phyloP scores from a whole-genome alignment of 1,140 invertebrate genomes.

The Drosophila nigromelanica region DNA sequence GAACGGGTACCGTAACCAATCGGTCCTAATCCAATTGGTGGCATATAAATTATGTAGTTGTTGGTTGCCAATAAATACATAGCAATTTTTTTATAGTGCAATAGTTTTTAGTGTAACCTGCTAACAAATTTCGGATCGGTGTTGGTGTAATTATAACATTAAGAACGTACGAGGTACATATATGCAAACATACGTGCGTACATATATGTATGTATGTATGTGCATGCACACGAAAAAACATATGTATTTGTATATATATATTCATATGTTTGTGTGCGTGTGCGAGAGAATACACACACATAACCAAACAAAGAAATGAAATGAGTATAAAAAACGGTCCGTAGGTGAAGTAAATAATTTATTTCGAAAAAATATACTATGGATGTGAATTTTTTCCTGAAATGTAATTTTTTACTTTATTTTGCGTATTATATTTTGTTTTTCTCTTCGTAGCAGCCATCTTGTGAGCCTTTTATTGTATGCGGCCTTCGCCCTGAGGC shows the following conservation, averaged over 20 bases:
- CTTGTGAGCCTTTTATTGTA: conserved; percentile 24
- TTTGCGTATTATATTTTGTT: conserved; percentile 58
- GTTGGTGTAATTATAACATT: conserved; percentile 45
- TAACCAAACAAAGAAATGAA: conserved; percentile 44
- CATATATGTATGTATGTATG: too few species aligned
- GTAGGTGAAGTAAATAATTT: conserved; percentile 76
- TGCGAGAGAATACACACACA: conserved; percentile 22
- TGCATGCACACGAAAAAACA: conserved; percentile 6
- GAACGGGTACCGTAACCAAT: conserved; percentile 44
- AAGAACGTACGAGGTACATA: conserved; percentile 10
- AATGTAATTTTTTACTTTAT: conserved; percentile 77
- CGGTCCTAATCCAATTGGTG: conserved; percentile 68
- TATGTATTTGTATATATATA: conserved; percentile 8
- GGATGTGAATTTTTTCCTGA: conserved; percentile 44
- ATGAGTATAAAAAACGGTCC: conserved; percentile 17
- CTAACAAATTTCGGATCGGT: conserved; percentile 53
- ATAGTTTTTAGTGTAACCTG: conserved; percentile 60
- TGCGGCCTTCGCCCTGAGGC: conserved; percentile 44
- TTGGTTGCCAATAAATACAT: conserved; percentile 56
- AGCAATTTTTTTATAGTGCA: conserved; percentile 61
- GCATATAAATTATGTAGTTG: conserved; percentile 54
- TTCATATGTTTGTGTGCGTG: conserved; percentile 28
- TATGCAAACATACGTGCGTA: conserved; percentile 1
- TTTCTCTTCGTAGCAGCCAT: conserved; percentile 59
- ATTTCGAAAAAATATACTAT: conserved; percentile 57